Conservation (phyloP, 53 echinoderm and acorn worm species). For the Holothuria scabra region DNA sequence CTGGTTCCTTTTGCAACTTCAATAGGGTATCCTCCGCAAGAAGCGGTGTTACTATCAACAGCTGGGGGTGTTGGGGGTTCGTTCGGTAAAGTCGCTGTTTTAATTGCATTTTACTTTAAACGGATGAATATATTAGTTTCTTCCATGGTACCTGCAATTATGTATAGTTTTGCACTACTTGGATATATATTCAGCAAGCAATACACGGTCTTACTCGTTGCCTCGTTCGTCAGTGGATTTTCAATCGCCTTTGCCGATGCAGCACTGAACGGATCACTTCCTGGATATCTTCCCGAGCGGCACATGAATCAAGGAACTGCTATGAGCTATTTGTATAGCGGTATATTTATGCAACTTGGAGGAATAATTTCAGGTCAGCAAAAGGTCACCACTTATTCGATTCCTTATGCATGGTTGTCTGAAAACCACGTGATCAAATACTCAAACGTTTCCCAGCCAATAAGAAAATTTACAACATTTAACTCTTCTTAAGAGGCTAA, state of each 20-base stretch:
- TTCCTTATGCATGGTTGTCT: too few relatives aligned
- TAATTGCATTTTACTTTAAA: neutral
- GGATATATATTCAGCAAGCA: neutral
- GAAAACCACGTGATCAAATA: too few relatives aligned
- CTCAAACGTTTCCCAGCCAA: too few relatives aligned
- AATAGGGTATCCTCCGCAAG: neutral
- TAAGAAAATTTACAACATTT: too few relatives aligned
- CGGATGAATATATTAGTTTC: neutral
- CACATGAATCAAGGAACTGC: constrained; percentile 6
- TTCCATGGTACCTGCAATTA: neutral
- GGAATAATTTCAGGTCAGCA: neutral
- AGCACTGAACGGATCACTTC: neutral
- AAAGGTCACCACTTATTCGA: too few relatives aligned
- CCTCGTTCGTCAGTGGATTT: neutral
- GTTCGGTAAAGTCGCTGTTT: neutral
- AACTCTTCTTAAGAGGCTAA: too few relatives aligned
- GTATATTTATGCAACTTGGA: neutral
- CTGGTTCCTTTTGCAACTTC: neutral
- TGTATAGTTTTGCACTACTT: neutral
- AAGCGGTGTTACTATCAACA: neutral
- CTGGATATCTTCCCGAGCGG: neutral
- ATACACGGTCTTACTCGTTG: neutral
- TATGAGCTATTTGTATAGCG: neutral
- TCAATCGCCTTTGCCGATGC: constrained; percentile 8
- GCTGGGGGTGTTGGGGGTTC: neutral